These are phyloP conservation scores for Globodera rostochiensis DNA, from an alignment of 1,140 invertebrate genomes.

Conservation along the genomic window DNA sequence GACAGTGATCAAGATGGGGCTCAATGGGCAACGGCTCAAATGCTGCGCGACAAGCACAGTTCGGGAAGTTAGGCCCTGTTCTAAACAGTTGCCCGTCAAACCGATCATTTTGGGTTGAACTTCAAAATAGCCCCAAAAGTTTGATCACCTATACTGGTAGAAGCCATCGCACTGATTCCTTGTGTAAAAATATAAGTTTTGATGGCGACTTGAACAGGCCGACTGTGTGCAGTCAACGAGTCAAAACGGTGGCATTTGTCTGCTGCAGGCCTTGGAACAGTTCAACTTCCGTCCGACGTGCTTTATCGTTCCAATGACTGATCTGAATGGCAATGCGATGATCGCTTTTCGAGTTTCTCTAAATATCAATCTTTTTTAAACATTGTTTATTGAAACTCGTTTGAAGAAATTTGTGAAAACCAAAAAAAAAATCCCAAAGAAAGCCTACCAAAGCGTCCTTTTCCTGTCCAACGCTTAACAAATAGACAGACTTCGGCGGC, in stretches of 20 bases:
- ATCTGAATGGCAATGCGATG: slow-evolving; percentile 70
- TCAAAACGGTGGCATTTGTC: slow-evolving; percentile 69
- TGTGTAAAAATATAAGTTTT: slow-evolving; percentile 88
- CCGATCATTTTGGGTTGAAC: no score
- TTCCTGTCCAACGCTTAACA: slow-evolving; percentile 36
- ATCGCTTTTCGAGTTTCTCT: no score
- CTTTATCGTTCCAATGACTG: slow-evolving; percentile 89
- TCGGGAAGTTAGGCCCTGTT: slow-evolving; percentile 89
- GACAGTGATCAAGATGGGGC: no score
- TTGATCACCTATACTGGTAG: slow-evolving; percentile 76
- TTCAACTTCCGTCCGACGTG: slow-evolving; percentile 87
- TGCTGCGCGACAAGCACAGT: slow-evolving; percentile 82
- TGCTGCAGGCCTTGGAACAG: slow-evolving; percentile 76
- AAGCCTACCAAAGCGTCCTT: slow-evolving; percentile 38
- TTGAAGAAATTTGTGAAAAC: no score
- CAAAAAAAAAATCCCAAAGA: no score
- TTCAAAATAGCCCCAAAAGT: no score
- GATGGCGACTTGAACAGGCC: slow-evolving; percentile 79
- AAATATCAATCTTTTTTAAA: no score
- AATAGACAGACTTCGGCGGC: slow-evolving; percentile 34
- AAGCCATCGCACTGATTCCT: slow-evolving; percentile 77
- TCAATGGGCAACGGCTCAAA: no score
- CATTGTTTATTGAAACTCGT: no score
- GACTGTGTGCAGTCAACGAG: slow-evolving; percentile 72
- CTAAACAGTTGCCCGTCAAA: slow-evolving; percentile 66